phyloP scores from a whole-genome alignment of 2,797 vertebrate genomes.

The Mormyrops boulengeri region DNA sequence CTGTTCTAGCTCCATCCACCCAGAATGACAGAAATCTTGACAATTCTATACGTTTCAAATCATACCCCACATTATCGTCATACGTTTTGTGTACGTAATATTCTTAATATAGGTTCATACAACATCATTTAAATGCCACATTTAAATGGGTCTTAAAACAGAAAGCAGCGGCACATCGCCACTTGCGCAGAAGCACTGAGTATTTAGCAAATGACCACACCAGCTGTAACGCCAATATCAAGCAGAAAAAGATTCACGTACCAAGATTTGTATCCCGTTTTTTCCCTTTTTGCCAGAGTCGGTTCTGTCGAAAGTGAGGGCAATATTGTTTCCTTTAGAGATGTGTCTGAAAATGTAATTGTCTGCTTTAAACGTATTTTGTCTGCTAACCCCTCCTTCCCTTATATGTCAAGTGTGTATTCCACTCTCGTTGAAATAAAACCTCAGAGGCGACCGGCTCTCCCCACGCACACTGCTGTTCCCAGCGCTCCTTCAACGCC shows the following conservation, averaged over 20 bases:
- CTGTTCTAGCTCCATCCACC: constrained; percentile 4
- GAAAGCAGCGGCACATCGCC: constrained; percentile 15
- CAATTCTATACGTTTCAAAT: not conserved
- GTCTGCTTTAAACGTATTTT: constrained; percentile 13
- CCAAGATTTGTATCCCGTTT: constrained; percentile 54
- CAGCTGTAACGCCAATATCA: constrained; percentile 11
- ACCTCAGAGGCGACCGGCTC: constrained; percentile 38
- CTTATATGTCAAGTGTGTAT: constrained; percentile 18
- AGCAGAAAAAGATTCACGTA: constrained; percentile 36
- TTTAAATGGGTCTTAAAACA: constrained; percentile 3
- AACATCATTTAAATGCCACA: constrained; percentile 1
- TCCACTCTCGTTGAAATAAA: constrained; percentile 28
- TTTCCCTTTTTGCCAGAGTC: constrained; percentile 1
- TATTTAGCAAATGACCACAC: constrained; percentile 7
- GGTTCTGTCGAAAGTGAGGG: not conserved
- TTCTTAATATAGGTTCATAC: not conserved
- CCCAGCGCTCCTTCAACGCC: constrained; percentile 37
- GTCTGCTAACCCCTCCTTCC: constrained; percentile 14
- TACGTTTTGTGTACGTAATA: not conserved
- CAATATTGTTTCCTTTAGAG: constrained; percentile 2
- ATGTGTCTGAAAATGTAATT: not conserved
- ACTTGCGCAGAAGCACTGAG: constrained; percentile 22
- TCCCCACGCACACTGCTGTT: constrained; percentile 44
- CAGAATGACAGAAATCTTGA: not conserved
- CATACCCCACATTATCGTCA: not conserved